Percentiles rank a stretch among this genome's conserved stretches.
Evolutionary conservation across 1,140 invertebrate species (phyloP).

Genomic region (Sesamia nonagrioides): DNA sequence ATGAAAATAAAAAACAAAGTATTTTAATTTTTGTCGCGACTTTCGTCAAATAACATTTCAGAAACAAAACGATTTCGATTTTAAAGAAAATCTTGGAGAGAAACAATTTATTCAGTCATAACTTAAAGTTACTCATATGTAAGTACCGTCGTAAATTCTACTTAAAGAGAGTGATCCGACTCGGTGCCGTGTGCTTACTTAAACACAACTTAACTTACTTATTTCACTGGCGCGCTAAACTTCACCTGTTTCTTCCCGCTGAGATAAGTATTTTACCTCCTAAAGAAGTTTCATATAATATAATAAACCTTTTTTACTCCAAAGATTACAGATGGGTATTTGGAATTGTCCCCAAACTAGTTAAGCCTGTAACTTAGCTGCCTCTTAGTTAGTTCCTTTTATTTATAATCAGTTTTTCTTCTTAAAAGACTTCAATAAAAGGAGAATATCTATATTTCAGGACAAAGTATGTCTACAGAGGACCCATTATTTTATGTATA

Average conservation of each 20-base stretch:
- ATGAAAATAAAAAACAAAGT: too few relatives aligned
- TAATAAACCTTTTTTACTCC: background rate
- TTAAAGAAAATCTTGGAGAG: background rate
- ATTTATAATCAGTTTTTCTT: too few relatives aligned
- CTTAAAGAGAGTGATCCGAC: slow-evolving; percentile 41
- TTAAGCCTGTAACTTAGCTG: too few relatives aligned
- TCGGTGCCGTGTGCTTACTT: slow-evolving; percentile 28
- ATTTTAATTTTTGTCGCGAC: background rate
- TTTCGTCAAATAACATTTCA: background rate
- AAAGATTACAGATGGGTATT: too few relatives aligned
- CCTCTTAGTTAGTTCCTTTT: too few relatives aligned
- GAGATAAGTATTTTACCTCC: slow-evolving; percentile 21
- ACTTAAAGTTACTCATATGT: slow-evolving; percentile 8
- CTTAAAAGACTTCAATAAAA: too few relatives aligned
- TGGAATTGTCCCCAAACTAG: too few relatives aligned
- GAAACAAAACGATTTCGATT: background rate
- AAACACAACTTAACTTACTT: slow-evolving; percentile 45
- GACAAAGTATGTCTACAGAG: too few relatives aligned
- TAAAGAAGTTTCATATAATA: slow-evolving; percentile 22
- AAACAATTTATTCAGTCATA: background rate
- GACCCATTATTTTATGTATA: too few relatives aligned
- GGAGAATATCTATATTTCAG: too few relatives aligned
- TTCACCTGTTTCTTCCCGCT: slow-evolving; percentile 27
- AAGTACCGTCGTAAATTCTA: slow-evolving; percentile 34
- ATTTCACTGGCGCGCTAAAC: slow-evolving; percentile 46